These are phyloP conservation scores for Endotricha flammealis DNA, from an alignment of 2,888 invertebrate species.

Conservation along the genomic window DNA sequence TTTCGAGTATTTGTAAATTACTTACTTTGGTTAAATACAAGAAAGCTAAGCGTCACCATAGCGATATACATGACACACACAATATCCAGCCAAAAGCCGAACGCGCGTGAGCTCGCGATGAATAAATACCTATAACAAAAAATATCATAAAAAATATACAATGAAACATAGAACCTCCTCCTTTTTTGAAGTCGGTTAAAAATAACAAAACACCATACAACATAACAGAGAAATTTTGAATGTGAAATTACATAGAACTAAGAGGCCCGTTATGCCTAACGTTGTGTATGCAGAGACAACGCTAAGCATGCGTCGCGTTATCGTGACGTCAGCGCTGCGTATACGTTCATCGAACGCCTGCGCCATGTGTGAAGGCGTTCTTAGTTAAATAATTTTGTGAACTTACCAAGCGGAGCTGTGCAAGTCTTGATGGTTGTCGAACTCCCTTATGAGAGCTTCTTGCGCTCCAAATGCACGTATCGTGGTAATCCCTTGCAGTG, in stretches of 20 bases:
- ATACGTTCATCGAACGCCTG: too few relatives aligned
- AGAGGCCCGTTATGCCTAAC: too few relatives aligned
- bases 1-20: too few relatives aligned
- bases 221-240: too few relatives aligned
- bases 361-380: too few relatives aligned
- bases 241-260: too few relatives aligned
- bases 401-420: constrained; percentile 92
- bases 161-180: constrained; percentile 4
- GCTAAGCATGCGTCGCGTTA: too few relatives aligned
- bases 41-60: constrained; percentile 90
- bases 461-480: constrained; percentile 93
- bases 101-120: constrained; percentile 92
- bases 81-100: constrained; percentile 95
- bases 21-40: constrained; percentile 80
- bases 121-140: constrained; percentile 82
- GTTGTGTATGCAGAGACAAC: too few relatives aligned
- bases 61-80: constrained; percentile 92
- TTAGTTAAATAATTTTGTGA: too few relatives aligned
- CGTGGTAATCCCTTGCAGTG: constrained; percentile 93
- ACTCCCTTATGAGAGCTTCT: constrained; percentile 85
- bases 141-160: constrained; percentile 4
- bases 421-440: constrained; percentile 88
- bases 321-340: too few relatives aligned
- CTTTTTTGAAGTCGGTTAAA: too few relatives aligned
- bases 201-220: too few relatives aligned